Base-by-base conservation (phyloP, 1,140 invertebrate species). In the Drosophila baimaii region DNA sequence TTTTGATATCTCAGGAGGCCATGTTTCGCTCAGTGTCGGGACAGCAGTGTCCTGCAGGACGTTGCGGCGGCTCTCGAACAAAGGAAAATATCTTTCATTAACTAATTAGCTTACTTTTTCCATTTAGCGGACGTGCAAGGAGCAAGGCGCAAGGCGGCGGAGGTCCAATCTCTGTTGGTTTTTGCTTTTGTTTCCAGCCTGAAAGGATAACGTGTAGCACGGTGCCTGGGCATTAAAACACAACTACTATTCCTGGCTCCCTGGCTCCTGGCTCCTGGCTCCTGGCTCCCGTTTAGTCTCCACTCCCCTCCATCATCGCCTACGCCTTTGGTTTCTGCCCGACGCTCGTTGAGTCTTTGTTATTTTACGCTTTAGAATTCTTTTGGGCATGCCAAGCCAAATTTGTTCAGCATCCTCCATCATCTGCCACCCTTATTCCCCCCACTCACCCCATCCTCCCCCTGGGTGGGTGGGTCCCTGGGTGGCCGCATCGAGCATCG, bases 51-150 rank as follows among this genome's bases (percentile, higher is more conserved):
- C 69, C 68, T 51, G 54, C 47, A 46, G 70, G 73, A 76, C 44
- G 33, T n/a, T 76, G 69, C 31, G 70, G 64, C 46, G 31, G 15
- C 66, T 35, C 49, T 59, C 33, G 80, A 81, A 86, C 82, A 86
- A 86, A 82, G 77, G 79, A 82, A 77, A 88, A 89, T 88, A 88
- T 88, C 84, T 88, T 88, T 88, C 83, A 88, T 88, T 88, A 88
- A 88, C 83, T 88, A 88, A 88, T 88, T 88, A 89, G 83, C 83
- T 88, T 88, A 88, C 83, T 88, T 88, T 88, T 88, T 78, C 66
- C 74, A 72, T 64, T 72, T 64, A 49, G 23, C 56, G 43, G 39
- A 47, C 27, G 57, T 52, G 54, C 37, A 33, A 8, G 33, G 35
- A 8, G 21, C 13, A 7, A 3, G 52, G 17, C 9, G 37, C 6